Evolutionary conservation across 2,797 vertebrate species (phyloP).

Genomic region (Rhadinocentrus ornatus): DNA sequence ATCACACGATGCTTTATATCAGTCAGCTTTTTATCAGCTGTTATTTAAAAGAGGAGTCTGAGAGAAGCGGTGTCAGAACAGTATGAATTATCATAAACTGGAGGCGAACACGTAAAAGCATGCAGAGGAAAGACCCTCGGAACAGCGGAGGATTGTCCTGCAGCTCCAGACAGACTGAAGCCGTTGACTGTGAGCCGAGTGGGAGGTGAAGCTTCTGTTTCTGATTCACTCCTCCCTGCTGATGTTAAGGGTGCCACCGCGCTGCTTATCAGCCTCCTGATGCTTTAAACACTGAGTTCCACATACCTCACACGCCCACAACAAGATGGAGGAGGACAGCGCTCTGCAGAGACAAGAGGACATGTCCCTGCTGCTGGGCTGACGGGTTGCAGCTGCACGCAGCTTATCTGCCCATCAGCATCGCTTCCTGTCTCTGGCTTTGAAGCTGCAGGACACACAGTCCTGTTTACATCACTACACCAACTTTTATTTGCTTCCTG

Average conservation of each 20-base stretch:
- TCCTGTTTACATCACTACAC: conserved; percentile 4
- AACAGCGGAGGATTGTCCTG: conserved; percentile 29
- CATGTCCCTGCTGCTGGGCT: background rate
- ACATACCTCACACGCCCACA: conserved; percentile 38
- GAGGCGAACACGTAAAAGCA: conserved; percentile 30
- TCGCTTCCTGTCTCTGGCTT: conserved; percentile 70
- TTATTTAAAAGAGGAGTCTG: too few relatives aligned
- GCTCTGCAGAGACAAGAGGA: background rate
- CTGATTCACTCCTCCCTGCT: conserved; percentile 54
- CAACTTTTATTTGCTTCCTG: background rate
- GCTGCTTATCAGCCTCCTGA: conserved; percentile 42
- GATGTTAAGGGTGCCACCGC: conserved; percentile 24
- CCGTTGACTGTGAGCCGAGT: conserved; percentile 34
- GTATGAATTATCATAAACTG: conserved; percentile 16
- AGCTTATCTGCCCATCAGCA: conserved; percentile 63
- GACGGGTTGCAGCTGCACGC: conserved; percentile 7
- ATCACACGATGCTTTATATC: too few relatives aligned
- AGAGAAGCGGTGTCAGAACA: background rate
- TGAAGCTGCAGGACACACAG: conserved; percentile 37
- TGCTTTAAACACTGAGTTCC: conserved; percentile 44
- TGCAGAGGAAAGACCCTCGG: background rate
- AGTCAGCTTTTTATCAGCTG: too few relatives aligned
- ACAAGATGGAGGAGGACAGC: background rate
- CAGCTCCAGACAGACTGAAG: conserved; percentile 33
- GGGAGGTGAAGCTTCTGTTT: conserved; percentile 38